phyloP scores from a whole-genome alignment of 2,797 vertebrate species.

The Chanos chanos region DNA sequence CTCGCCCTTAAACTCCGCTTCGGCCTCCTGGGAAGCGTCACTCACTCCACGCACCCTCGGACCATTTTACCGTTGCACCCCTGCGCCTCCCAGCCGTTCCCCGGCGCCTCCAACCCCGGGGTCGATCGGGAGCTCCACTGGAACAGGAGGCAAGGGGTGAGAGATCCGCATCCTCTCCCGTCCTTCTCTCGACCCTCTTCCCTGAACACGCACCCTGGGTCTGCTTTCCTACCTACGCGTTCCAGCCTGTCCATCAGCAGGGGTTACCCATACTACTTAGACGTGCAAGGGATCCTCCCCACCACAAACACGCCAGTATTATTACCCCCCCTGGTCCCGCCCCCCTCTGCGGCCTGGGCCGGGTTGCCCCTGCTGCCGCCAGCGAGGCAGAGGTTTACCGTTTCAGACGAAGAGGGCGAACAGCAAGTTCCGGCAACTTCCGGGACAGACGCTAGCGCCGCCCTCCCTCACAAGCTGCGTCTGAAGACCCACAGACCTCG shows the following conservation, averaged over 20 bases:
- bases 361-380: conserved; percentile 41
- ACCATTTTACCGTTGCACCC: conserved; percentile 47
- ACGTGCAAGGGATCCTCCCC: conserved; percentile 46
- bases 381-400: conserved; percentile 26
- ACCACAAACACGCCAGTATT: conserved; percentile 50
- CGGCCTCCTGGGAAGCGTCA: conserved; percentile 58
- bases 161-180: conserved; percentile 19
- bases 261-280: conserved; percentile 57
- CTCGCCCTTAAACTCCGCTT: conserved; percentile 73
- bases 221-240: conserved; percentile 55
- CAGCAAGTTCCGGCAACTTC: conserved; percentile 62
- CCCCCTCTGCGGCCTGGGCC: conserved; percentile 34
- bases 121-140: conserved; percentile 51
- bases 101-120: conserved; percentile 16
- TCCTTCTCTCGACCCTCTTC: conserved; percentile 34
- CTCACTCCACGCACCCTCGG: conserved; percentile 41
- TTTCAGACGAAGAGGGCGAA: conserved; percentile 64
- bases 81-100: conserved; percentile 1
- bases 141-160: conserved; percentile 39
- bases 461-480: conserved; percentile 71
- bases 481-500: conserved; percentile 59
- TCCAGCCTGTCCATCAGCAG: conserved; percentile 57
- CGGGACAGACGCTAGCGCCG: conserved; percentile 29
- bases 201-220: conserved; percentile 35
- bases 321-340: conserved; percentile 44